Base-by-base conservation (phyloP, 1,140 invertebrate genomes). In the Belonocnema kinseyi region DNA sequence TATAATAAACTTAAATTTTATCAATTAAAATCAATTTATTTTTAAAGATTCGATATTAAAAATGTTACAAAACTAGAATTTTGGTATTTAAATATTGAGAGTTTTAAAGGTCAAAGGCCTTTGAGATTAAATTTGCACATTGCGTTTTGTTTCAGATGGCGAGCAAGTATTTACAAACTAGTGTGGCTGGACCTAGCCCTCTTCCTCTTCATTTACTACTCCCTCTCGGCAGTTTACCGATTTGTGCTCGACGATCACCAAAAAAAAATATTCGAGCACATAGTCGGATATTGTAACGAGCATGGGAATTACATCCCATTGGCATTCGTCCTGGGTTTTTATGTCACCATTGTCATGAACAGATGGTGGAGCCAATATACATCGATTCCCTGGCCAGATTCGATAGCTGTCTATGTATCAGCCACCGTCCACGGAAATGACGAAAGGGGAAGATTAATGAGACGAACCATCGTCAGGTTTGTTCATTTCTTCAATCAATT, bases 301-400 rank as follows among this genome's bases (percentile, higher is more conserved):
- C 96, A 96, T 88, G 94, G 94, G 75, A 94, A 95, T 82, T 92
- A 97, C 46, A 97, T 97, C 85, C 96, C 96, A 21, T 88, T 97
- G 66, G 96, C 96, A 16, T 97, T 97, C 88, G 96, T 98, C 17
- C 92, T 98, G 61, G 97, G 97, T 71, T 99, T 97, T 90, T 99
- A 98, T 90, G 97, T 99, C 14, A 95, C 95, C 14, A 95, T 98
- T 70, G 97, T 99, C 17, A 97, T 98, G 92, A 95, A 94, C 11
- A 93, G 98, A 86, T 99, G 97, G 97, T 98, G 97, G 97, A 95
- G 93, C 89, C 97, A 98, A 88, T 98, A 97, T 84, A 94, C 93
- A 86, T 89, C 88, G 78, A 95, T 96, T 84, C 96, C 96, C 19
- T 96, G 95, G 95, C 96, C 96, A 0, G 96, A 96, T 90, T 94